Percentiles rank a stretch among this genome's conserved stretches.
Evolutionary conservation across 2,797 vertebrate genomes (phyloP).

Genomic region (Galagoides demidoff): DNA sequence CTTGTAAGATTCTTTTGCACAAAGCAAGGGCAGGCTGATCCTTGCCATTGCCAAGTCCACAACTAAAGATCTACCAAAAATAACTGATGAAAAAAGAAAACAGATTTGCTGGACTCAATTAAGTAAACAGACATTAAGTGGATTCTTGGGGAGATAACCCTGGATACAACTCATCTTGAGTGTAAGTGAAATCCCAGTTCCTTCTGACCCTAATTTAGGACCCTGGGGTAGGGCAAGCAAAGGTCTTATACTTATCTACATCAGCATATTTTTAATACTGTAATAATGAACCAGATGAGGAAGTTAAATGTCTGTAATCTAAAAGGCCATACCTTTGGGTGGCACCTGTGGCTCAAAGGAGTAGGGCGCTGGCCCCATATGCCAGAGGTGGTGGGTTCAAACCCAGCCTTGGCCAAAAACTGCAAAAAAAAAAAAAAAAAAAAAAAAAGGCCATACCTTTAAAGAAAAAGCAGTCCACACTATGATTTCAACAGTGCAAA

Average conservation of each 20-base stretch:
- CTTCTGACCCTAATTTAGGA: background rate
- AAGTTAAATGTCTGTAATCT: slow-evolving; percentile 9
- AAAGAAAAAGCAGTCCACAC: slow-evolving; percentile 34
- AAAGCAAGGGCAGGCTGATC: background rate
- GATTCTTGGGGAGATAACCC: background rate
- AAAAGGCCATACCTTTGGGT: background rate
- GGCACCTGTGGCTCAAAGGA: too few relatives aligned
- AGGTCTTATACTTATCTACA: background rate
- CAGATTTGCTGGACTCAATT: background rate
- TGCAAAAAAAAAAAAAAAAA: too few relatives aligned
- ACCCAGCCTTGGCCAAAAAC: too few relatives aligned
- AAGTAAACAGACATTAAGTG: background rate
- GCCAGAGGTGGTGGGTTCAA: too few relatives aligned
- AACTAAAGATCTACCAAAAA: slow-evolving; percentile 9
- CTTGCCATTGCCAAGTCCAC: background rate
- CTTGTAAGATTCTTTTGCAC: background rate
- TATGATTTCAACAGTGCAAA: background rate
- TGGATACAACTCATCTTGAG: background rate
- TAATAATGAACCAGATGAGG: slow-evolving; percentile 40
- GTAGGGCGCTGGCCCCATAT: too few relatives aligned
- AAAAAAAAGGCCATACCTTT: background rate
- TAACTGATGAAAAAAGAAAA: background rate
- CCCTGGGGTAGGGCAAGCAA: background rate
- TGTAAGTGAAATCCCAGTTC: background rate
- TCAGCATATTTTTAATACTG: slow-evolving; percentile 12